Conservation (phyloP, 2,113 vertebrate species). For the Ailuropoda melanoleuca region DNA sequence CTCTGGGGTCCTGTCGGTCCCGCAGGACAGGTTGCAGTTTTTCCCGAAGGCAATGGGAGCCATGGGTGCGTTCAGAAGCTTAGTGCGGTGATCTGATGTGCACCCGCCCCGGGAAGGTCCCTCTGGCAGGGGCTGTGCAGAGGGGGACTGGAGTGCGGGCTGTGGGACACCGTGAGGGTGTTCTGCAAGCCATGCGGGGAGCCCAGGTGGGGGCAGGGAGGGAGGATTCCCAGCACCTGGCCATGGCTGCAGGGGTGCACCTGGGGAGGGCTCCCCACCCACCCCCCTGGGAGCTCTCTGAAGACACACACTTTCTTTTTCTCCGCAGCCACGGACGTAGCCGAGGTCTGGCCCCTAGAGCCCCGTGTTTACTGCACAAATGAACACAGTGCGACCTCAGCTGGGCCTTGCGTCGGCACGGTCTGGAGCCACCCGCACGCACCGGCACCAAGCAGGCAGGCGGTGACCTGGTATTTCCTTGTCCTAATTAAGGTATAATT, state of each 20-base stretch:
- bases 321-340: neutral
- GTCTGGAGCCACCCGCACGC: neutral
- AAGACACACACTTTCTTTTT: neutral
- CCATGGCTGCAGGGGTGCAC: accelerated
- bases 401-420: accelerated
- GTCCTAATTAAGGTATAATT: neutral
- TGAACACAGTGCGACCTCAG: neutral
- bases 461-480: too few relatives aligned
- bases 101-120: neutral
- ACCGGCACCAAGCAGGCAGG: neutral
- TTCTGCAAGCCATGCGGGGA: neutral
- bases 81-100: neutral
- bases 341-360: neutral
- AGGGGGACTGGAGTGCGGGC: neutral
- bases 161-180: neutral
- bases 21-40: neutral
- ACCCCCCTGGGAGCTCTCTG: neutral
- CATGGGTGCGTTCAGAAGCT: neutral
- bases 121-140: neutral
- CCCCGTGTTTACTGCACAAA: neutral
- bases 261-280: neutral
- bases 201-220: neutral
- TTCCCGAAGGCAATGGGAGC: neutral
- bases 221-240: neutral
- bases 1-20: neutral